Conservation (phyloP, 2,888 invertebrate genomes). For the Cordilura impudica region DNA sequence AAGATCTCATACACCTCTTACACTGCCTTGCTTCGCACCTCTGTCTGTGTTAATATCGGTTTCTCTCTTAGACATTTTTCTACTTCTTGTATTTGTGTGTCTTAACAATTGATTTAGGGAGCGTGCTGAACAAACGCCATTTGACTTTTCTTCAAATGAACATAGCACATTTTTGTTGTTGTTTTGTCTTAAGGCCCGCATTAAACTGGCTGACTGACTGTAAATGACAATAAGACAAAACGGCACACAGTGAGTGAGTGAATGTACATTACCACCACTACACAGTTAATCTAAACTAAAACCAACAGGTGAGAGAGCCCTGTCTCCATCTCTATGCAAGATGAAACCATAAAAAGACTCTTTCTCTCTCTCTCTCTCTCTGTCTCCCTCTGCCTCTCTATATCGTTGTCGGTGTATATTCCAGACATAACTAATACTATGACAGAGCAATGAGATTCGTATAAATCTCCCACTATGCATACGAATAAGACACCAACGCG, state of each 20-base stretch:
- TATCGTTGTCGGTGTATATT: background rate
- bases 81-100: slow-evolving; percentile 11
- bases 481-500: slow-evolving; percentile 55
- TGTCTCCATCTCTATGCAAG: slow-evolving; percentile 16
- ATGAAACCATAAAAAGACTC: slow-evolving; percentile 63
- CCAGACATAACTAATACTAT: slow-evolving; percentile 7
- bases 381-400: background rate
- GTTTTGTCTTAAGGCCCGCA: slow-evolving; percentile 39
- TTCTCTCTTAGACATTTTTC: background rate
- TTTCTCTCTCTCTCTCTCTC: slow-evolving; percentile 1
- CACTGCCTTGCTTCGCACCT: slow-evolving; percentile 23
- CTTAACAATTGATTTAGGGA: slow-evolving; percentile 42
- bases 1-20: slow-evolving; percentile 26
- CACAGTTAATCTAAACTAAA: slow-evolving; percentile 31
- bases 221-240: slow-evolving; percentile 45
- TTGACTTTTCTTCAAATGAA: slow-evolving; percentile 35
- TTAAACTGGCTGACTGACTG: slow-evolving; percentile 1
- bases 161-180: slow-evolving; percentile 36
- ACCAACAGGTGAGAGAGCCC: slow-evolving; percentile 35
- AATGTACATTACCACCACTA: slow-evolving; percentile 4
- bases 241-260: slow-evolving; percentile 28
- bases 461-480: slow-evolving; percentile 56
- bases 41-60: background rate
- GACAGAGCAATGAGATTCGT: background rate
- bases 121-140: slow-evolving; percentile 44